phyloP scores from a whole-genome alignment of 2,113 vertebrate genomes.

The Pollachius pollachius region DNA sequence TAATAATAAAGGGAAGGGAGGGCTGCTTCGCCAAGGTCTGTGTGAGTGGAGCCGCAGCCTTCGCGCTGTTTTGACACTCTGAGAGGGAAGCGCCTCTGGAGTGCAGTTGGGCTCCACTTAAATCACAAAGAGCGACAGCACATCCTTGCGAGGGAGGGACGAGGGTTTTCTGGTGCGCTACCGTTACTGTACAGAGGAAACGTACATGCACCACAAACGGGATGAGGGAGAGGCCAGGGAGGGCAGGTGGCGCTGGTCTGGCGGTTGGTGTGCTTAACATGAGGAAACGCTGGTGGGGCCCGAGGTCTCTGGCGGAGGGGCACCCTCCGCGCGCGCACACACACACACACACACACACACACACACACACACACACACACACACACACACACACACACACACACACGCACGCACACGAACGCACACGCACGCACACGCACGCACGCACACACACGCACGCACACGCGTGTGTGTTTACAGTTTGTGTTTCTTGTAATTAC shows the following conservation, averaged over 20 bases:
- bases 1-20: neutral
- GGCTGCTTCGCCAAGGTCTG: conserved; percentile 36
- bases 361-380: too few species aligned
- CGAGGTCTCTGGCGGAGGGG: neutral
- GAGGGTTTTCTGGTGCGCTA: conserved; percentile 28
- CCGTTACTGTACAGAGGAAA: conserved; percentile 22
- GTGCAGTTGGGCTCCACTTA: conserved; percentile 28
- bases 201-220: conserved; percentile 12
- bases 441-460: too few species aligned
- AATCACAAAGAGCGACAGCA: conserved; percentile 40
- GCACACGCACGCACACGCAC: too few species aligned
- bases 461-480: neutral
- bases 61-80: conserved; percentile 49
- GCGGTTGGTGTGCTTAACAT: neutral
- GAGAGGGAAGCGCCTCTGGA: conserved; percentile 9
- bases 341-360: too few species aligned
- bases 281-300: conserved; percentile 4
- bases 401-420: too few species aligned
- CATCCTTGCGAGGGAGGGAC: conserved; percentile 35
- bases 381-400: too few species aligned
- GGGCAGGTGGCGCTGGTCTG: neutral
- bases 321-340: too few species aligned
- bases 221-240: neutral
- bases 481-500: neutral
- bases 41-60: conserved; percentile 40